phyloP scores from a whole-genome alignment of 2,113 vertebrate genomes.

The Nansenia antarctica region DNA sequence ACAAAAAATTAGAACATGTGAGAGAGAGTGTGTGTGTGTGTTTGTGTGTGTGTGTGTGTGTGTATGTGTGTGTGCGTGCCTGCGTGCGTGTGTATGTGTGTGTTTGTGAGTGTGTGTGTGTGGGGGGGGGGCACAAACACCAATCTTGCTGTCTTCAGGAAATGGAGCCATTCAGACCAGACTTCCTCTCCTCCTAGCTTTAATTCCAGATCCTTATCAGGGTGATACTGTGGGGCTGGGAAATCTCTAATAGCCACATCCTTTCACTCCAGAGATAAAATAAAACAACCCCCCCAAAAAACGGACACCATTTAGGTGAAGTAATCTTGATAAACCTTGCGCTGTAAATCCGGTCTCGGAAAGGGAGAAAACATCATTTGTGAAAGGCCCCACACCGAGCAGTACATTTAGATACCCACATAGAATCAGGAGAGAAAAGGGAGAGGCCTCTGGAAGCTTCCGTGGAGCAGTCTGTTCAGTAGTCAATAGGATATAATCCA shows the following conservation, averaged over 20 bases:
- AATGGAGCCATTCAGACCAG: conserved; percentile 35
- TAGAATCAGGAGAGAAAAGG: background rate
- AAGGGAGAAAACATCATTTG: conserved; percentile 24
- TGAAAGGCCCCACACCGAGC: background rate
- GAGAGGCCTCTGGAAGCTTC: background rate
- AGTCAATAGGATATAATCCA: background rate
- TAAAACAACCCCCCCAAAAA: too few relatives aligned
- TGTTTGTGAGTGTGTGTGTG: conserved; percentile 1
- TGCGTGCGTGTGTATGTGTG: conserved; percentile 24
- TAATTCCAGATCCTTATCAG: conserved; percentile 56
- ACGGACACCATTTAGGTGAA: conserved; percentile 39
- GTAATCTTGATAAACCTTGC: conserved; percentile 39
- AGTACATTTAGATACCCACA: conserved; percentile 14
- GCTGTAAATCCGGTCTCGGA: conserved; percentile 35
- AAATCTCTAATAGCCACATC: conserved; percentile 46
- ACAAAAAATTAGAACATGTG: too few relatives aligned
- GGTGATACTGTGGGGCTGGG: conserved; percentile 15
- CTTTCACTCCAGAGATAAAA: conserved; percentile 29
- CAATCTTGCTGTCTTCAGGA: conserved; percentile 38
- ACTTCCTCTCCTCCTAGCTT: conserved; percentile 10
- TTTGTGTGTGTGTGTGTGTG: conserved; percentile 19
- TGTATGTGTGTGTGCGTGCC: conserved; percentile 16
- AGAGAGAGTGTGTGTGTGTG: conserved; percentile 25
- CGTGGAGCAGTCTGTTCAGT: conserved; percentile 15
- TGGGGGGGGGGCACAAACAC: conserved; percentile 5